Evolutionary conservation across 2,113 vertebrate genomes (phyloP).

Genomic region (Ptychochromis oligacanthus): DNA sequence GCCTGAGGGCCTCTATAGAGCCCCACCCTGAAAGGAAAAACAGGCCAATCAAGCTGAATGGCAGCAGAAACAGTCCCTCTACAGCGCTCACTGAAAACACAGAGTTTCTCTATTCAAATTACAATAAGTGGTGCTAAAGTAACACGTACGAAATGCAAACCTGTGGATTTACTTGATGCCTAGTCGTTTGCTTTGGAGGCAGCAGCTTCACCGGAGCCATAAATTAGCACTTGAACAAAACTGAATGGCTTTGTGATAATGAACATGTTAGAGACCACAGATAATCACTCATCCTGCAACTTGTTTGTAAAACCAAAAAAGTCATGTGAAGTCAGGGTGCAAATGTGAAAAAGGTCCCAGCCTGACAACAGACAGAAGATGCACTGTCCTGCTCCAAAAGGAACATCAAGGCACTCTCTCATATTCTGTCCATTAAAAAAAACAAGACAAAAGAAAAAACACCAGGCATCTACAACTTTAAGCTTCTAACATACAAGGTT

Average conservation of each 20-base stretch:
- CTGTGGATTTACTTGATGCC: not conserved
- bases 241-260: conserved; percentile 29
- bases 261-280: conserved; percentile 1
- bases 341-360: not conserved
- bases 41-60: conserved; percentile 40
- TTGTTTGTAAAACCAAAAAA: not conserved
- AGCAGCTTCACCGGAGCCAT: conserved; percentile 26
- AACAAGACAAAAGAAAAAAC: not conserved
- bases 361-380: not conserved
- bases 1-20: conserved; percentile 52
- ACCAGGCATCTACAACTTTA: not conserved
- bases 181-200: conserved; percentile 19
- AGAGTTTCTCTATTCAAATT: conserved; percentile 8
- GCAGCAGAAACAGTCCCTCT: conserved; percentile 22
- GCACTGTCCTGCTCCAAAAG: too few species aligned
- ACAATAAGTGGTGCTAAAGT: not conserved
- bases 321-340: not conserved
- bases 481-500: not conserved
- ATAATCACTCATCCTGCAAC: not conserved
- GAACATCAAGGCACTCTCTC: too few species aligned
- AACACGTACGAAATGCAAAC: not conserved
- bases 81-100: not conserved
- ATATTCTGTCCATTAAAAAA: not conserved
- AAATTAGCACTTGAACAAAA: conserved; percentile 36
- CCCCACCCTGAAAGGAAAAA: conserved; percentile 45